Conservation (phyloP, 1,140 invertebrate genomes). For the Drosophila santomea region DNA sequence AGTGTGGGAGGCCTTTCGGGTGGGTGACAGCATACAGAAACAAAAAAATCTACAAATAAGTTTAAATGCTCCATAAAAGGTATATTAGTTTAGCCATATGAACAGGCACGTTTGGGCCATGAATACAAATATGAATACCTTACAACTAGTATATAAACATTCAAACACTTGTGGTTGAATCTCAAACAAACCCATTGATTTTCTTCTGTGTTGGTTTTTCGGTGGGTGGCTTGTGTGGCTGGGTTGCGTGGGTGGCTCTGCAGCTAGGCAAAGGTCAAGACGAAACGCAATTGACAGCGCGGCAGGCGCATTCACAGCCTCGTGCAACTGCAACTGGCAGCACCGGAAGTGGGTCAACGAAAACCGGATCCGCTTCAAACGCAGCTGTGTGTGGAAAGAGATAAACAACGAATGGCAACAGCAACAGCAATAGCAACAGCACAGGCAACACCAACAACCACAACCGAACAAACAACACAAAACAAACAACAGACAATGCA, state of each 20-base stretch:
- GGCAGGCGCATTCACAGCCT: constrained; percentile 5
- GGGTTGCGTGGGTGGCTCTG: constrained; percentile 17
- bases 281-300: constrained; percentile 47
- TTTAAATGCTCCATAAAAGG: not conserved
- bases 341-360: constrained; percentile 79
- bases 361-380: constrained; percentile 74
- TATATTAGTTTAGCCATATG: no score
- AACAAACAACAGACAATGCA: constrained; percentile 74
- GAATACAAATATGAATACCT: no score
- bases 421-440: constrained; percentile 30
- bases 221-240: constrained; percentile 14
- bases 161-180: not conserved
- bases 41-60: not conserved
- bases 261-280: constrained; percentile 64
- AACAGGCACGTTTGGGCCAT: no score
- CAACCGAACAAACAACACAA: constrained; percentile 47
- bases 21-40: constrained; percentile 22
- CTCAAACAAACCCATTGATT: not conserved
- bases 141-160: not conserved
- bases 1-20: constrained; percentile 57
- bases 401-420: constrained; percentile 56
- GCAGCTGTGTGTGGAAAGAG: constrained; percentile 75
- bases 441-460: constrained; percentile 15
- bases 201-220: not conserved
- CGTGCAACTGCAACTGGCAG: constrained; percentile 45